Percentiles rank a stretch among this genome's conserved stretches.
Evolutionary conservation across 2,113 vertebrate species (phyloP).

Genomic region (Urocynchramus pylzowi): DNA sequence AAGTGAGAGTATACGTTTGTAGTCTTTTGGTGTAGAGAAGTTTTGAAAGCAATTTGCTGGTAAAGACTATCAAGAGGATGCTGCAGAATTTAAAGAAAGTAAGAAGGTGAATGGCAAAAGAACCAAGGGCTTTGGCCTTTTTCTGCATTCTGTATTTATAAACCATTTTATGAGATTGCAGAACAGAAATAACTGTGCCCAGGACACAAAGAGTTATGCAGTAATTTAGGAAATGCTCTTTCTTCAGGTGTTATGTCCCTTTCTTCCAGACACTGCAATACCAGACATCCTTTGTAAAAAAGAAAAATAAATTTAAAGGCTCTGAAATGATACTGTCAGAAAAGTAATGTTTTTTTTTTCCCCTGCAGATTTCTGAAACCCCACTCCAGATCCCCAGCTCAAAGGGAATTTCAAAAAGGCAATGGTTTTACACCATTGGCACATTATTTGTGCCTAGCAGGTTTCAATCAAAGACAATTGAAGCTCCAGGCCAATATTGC

Average conservation of each 20-base stretch:
- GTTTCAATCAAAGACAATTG: slow-evolving; percentile 2
- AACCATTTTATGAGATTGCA: not conserved
- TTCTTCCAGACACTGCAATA: not conserved
- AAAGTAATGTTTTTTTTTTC: not conserved
- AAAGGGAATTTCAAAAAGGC: not conserved
- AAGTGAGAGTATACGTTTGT: not conserved
- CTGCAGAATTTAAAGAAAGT: not conserved
- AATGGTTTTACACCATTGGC: not conserved
- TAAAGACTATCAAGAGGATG: not conserved
- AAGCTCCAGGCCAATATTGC: not conserved
- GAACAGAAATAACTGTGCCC: not conserved
- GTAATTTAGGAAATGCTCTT: not conserved
- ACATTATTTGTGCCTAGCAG: not conserved
- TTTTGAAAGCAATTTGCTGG: not conserved
- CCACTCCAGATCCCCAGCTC: not conserved
- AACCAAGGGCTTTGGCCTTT: not conserved
- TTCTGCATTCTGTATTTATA: not conserved
- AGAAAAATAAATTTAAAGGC: not conserved
- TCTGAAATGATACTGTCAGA: not conserved
- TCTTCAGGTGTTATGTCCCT: not conserved
- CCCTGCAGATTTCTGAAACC: not conserved
- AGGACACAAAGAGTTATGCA: not conserved
- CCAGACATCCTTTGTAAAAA: not conserved
- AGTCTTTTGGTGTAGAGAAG: not conserved
- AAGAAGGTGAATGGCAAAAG: not conserved